Percentiles rank a stretch among this genome's conserved stretches.
phyloP scores from a whole-genome alignment of 2,888 invertebrate genomes.

The Drosophila fungiperda region DNA sequence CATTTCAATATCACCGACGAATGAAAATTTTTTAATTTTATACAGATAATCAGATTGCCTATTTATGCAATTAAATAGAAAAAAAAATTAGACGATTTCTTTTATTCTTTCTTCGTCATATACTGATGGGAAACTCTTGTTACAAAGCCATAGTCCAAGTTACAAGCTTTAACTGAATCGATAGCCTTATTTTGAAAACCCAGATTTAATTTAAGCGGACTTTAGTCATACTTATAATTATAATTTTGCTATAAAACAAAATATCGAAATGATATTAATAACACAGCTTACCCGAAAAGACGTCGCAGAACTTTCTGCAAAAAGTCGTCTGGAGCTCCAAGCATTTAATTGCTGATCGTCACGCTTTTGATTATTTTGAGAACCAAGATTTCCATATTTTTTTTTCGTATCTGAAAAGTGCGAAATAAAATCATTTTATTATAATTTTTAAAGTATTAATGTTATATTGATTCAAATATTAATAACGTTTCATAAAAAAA shows the following conservation, averaged over 20 bases:
- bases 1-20: background rate
- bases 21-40: background rate
- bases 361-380: slow-evolving; percentile 70
- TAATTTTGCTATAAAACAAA: background rate
- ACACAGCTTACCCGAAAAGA: slow-evolving; percentile 54
- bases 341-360: slow-evolving; percentile 77
- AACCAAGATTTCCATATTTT: slow-evolving; percentile 73
- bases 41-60: background rate
- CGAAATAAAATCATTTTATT: background rate
- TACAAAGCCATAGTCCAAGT: too few relatives aligned
- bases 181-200: background rate
- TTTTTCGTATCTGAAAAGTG: slow-evolving; percentile 71
- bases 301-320: slow-evolving; percentile 61
- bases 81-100: background rate
- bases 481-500: background rate
- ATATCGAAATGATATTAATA: background rate
- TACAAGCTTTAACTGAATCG: background rate
- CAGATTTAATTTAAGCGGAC: background rate
- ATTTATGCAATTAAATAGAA: background rate
- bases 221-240: background rate
- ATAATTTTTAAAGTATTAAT: background rate
- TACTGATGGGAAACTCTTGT: too few relatives aligned
- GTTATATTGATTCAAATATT: background rate
- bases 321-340: slow-evolving; percentile 73
- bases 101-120: too few relatives aligned